Conservation (phyloP, 2,888 invertebrate species). For the Lydus trimaculatus region DNA sequence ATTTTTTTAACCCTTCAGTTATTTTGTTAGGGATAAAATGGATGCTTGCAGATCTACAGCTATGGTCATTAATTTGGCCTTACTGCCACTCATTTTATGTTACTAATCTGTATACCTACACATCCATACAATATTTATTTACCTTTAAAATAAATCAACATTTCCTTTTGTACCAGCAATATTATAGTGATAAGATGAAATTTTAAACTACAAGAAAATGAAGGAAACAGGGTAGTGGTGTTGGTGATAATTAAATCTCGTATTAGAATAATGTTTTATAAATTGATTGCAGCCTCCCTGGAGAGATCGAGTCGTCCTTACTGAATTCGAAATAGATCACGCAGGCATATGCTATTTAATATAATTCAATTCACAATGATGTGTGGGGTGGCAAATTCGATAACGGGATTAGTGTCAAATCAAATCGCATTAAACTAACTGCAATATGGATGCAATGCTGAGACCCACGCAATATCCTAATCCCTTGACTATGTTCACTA, state of each 20-base stretch:
- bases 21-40: slow-evolving; percentile 48
- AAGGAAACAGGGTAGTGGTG: not conserved
- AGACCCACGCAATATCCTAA: slow-evolving; percentile 35
- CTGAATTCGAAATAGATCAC: slow-evolving; percentile 50
- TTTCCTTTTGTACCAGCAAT: not conserved
- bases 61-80: slow-evolving; percentile 27
- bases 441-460: slow-evolving; percentile 56
- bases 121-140: too few species aligned
- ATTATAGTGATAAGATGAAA: not conserved
- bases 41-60: slow-evolving; percentile 40
- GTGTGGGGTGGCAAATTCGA: slow-evolving; percentile 62
- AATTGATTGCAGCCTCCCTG: slow-evolving; percentile 45
- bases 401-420: slow-evolving; percentile 64
- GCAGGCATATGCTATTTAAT: slow-evolving; percentile 62
- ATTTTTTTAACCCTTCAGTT: slow-evolving; percentile 52
- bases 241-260: slow-evolving; percentile 6
- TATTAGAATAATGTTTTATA: slow-evolving; percentile 47
- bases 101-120: not conserved
- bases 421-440: slow-evolving; percentile 61
- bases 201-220: not conserved
- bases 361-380: slow-evolving; percentile 61
- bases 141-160: slow-evolving; percentile 9
- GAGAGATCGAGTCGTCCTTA: slow-evolving; percentile 37
- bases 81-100: not conserved
- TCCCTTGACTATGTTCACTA: slow-evolving; percentile 8